phyloP scores from a whole-genome alignment of 2,888 invertebrate species.

The Eilema sororculum region DNA sequence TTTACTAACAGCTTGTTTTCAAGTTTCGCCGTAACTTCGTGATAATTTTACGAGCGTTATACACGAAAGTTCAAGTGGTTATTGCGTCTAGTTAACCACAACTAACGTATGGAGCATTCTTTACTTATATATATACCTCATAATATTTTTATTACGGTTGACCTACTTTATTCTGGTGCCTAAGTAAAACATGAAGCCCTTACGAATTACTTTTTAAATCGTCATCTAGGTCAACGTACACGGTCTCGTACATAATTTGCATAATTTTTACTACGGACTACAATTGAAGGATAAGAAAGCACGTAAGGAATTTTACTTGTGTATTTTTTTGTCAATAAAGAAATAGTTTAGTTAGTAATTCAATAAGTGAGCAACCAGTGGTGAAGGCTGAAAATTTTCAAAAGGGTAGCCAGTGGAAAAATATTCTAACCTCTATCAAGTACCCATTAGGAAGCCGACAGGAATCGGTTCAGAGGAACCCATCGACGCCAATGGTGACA shows the following conservation, averaged over 20 bases:
- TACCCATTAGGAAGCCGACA: too few relatives aligned
- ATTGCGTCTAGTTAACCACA: slow-evolving; percentile 57
- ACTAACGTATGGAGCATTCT: slow-evolving; percentile 53
- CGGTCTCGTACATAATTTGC: slow-evolving; percentile 1
- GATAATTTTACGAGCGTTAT: slow-evolving; percentile 80
- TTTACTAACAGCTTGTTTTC: slow-evolving; percentile 77
- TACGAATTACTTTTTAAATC: slow-evolving; percentile 4
- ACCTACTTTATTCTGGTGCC: slow-evolving; percentile 55
- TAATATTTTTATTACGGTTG: slow-evolving; percentile 56
- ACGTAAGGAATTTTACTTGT: neutral
- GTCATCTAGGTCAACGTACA: slow-evolving; percentile 2
- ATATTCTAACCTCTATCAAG: too few relatives aligned
- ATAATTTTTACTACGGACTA: neutral
- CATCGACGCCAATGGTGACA: too few relatives aligned
- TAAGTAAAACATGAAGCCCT: neutral
- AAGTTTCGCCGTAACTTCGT: slow-evolving; percentile 72
- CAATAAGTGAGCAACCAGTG: too few relatives aligned
- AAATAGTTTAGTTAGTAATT: too few relatives aligned
- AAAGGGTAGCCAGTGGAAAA: too few relatives aligned
- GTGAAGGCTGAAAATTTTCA: too few relatives aligned
- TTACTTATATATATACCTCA: slow-evolving; percentile 47
- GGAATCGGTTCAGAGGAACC: too few relatives aligned
- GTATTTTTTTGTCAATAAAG: neutral
- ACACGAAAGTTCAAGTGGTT: slow-evolving; percentile 77
- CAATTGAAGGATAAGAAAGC: slow-evolving; percentile 2